phyloP scores from a whole-genome alignment of 2,797 vertebrate species.

The Trachops cirrhosus region DNA sequence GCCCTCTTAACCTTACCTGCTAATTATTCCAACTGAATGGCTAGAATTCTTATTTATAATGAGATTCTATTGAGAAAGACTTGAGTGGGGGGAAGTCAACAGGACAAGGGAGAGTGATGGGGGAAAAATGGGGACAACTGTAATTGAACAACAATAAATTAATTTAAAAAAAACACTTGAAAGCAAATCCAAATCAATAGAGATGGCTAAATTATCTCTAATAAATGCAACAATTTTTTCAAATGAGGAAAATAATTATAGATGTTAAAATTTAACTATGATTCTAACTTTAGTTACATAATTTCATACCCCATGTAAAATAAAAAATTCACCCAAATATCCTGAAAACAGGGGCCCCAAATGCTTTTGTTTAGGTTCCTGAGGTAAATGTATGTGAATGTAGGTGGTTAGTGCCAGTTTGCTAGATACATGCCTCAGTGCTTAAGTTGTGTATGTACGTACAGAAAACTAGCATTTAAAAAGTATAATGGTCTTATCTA shows the following conservation, averaged over 20 bases:
- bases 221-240: not conserved
- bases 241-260: not conserved
- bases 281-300: not conserved
- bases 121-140: too few relatives aligned
- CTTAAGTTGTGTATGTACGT: not conserved
- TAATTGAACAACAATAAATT: too few relatives aligned
- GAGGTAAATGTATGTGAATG: not conserved
- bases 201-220: not conserved
- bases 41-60: not conserved
- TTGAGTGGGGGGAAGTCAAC: too few relatives aligned
- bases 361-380: constrained; percentile 6
- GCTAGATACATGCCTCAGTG: not conserved
- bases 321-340: not conserved
- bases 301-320: not conserved
- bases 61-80: not conserved
- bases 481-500: not conserved
- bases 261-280: not conserved
- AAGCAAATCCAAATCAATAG: not conserved
- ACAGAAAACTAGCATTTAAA: not conserved
- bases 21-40: not conserved
- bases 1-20: not conserved
- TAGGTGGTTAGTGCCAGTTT: not conserved
- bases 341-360: not conserved
- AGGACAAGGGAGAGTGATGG: too few relatives aligned
- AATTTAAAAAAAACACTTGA: not conserved